Evolutionary conservation across 2,888 invertebrate species (phyloP), one percentile per base, ranked within the genome.

Genomic region (Himalopsyche anomala): DNA sequence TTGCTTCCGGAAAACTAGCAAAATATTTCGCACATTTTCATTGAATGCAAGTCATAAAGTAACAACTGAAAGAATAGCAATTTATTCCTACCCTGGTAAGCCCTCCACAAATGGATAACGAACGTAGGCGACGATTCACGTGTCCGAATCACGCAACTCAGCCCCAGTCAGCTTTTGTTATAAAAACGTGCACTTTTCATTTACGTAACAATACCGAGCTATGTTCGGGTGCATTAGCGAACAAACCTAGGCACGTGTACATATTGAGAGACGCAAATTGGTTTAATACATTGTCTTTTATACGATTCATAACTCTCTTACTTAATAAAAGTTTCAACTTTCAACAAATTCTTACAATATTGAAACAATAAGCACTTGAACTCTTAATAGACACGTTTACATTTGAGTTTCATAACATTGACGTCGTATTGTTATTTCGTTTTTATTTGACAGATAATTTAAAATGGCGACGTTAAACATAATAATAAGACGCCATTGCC

Each of bases 151-250:
- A 79, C 83, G 83, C 79, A 83, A 51, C 45, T 45, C 5, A 9
- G 82, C n/a, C 28, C 12, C 38, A 17, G n/a, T n/a, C n/a, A n/a
- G 28, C 45, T 83, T 79, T 74, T 79, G 74, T 80, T 56, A 4
- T 80, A 54, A 84, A 84, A 84, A 84, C 84, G 84, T 84, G 83
- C 83, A 42, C 83, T 40, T 80, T 84, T 80, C 51, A 17, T 84
- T 84, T 84, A 80, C 84, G 84, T 84, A 84, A 84, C 79, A 62
- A 15, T n/a, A 2, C 19, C 62, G 54, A 54, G 17, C 2, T 19
- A 9, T 62, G n/a, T 69, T 74, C 55, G 28, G 19, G 19, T 45
- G 80, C 54, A 36, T 40, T 12, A 42, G 17, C 83, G n/a, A 40
- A 83, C 56, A 19, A 40, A 69, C 51, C 56, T 8, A 28, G 80